A percentile compares a stretch with the other conserved stretches of the same genome.
Conservation (phyloP, 2,797 vertebrate genomes). For the Distichodus sexfasciatus region DNA sequence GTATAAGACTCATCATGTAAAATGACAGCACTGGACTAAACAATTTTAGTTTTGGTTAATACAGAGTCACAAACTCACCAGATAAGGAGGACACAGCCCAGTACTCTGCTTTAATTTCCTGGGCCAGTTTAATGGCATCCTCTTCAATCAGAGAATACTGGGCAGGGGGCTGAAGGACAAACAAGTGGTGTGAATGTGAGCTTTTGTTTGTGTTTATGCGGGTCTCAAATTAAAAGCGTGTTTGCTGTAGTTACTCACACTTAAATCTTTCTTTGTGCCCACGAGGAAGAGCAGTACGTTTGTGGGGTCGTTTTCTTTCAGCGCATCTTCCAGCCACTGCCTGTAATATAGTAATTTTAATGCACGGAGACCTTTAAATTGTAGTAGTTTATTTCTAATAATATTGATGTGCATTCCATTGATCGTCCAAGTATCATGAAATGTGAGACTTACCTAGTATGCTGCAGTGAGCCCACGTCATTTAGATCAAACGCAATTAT, state of each 20-base stretch:
- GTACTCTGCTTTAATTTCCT: constrained; percentile 90
- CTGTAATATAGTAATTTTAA: constrained; percentile 45
- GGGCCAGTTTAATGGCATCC: constrained; percentile 86
- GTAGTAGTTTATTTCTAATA: neutral
- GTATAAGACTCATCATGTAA: too few relatives aligned
- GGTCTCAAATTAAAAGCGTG: neutral
- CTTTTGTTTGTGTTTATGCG: neutral
- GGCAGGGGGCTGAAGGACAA: constrained; percentile 77
- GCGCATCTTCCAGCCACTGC: constrained; percentile 88
- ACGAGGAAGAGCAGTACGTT: constrained; percentile 89
- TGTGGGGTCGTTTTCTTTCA: constrained; percentile 93
- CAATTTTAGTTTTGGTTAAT: too few relatives aligned
- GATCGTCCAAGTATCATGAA: neutral
- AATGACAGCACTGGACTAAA: too few relatives aligned
- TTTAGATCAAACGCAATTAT: constrained; percentile 90
- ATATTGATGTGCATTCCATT: neutral
- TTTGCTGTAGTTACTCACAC: constrained; percentile 72
- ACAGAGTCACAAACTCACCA: constrained; percentile 65
- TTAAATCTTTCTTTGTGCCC: constrained; percentile 95
- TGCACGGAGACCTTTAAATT: neutral
- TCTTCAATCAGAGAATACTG: constrained; percentile 86
- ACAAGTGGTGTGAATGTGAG: neutral
- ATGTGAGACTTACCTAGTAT: constrained; percentile 75
- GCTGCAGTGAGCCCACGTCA: constrained; percentile 83
- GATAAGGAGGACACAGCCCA: constrained; percentile 92